phyloP scores from a whole-genome alignment of 2,113 vertebrate species.

The Chloropsis cyanopogon region DNA sequence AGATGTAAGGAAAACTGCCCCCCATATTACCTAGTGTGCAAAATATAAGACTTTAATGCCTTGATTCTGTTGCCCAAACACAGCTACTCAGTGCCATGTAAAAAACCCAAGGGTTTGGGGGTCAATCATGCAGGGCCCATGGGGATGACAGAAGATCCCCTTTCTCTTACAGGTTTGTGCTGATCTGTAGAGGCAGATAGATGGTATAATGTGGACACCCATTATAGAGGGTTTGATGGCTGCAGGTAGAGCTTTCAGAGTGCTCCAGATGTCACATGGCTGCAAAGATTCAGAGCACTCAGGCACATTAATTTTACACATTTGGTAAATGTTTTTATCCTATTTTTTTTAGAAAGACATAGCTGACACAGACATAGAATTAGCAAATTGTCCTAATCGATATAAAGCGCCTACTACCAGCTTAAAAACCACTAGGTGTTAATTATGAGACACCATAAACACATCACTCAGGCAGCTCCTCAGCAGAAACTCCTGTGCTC shows the following conservation, averaged over 20 bases:
- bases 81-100: background rate
- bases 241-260: background rate
- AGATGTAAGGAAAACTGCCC: background rate
- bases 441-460: slow-evolving; percentile 11
- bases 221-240: accelerated
- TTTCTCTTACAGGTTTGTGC: background rate
- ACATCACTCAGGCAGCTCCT: background rate
- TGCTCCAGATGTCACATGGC: background rate
- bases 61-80: background rate
- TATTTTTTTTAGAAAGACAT: background rate
- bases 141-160: background rate
- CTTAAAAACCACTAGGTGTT: background rate
- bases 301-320: background rate
- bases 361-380: slow-evolving; percentile 1
- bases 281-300: background rate
- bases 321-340: slow-evolving; percentile 6
- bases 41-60: background rate
- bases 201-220: background rate
- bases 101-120: background rate
- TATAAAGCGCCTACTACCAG: background rate
- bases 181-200: background rate
- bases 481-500: background rate
- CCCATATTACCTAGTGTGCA: background rate
- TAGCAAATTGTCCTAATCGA: slow-evolving; percentile 3
- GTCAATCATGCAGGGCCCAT: too few relatives aligned